Evolutionary conservation across 1,140 invertebrate genomes (phyloP).

Genomic region (Apocrypta bakeri): DNA sequence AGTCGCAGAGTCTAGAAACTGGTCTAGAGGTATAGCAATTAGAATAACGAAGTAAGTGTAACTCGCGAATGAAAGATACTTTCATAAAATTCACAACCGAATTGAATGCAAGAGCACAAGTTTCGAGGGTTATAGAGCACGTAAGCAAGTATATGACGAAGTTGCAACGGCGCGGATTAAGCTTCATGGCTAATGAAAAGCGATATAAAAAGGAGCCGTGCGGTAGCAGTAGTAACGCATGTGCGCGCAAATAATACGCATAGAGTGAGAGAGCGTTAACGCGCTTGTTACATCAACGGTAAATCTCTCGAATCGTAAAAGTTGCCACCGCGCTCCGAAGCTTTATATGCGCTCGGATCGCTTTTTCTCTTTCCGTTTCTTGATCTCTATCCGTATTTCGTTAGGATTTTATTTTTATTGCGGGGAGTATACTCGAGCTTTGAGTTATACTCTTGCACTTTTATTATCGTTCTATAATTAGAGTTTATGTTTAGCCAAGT

Average conservation of each 20-base stretch:
- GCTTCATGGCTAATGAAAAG: conserved; percentile 50
- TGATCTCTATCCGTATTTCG: conserved; percentile 2
- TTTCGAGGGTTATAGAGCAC: background rate
- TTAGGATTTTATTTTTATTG: background rate
- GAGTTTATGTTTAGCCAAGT: too few relatives aligned
- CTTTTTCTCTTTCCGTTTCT: conserved; percentile 19
- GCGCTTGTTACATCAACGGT: conserved; percentile 50
- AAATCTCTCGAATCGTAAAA: conserved; percentile 54
- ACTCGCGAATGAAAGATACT: background rate
- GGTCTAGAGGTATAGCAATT: background rate
- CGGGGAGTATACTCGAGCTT: background rate
- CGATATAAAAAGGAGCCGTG: conserved; percentile 44
- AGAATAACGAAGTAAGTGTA: too few relatives aligned
- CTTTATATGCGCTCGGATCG: background rate
- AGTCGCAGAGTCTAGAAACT: background rate
- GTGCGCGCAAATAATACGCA: background rate
- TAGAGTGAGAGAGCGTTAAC: conserved; percentile 44
- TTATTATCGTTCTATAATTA: background rate
- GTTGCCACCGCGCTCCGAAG: conserved; percentile 2
- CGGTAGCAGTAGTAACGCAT: conserved; percentile 6
- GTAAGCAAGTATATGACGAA: conserved; percentile 12
- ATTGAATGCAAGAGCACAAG: background rate
- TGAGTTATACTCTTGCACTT: background rate
- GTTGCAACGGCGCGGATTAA: conserved; percentile 36
- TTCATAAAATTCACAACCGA: background rate